Evolutionary conservation across 2,797 vertebrate species (phyloP).

Genomic region (Sebastes iracundus): DNA sequence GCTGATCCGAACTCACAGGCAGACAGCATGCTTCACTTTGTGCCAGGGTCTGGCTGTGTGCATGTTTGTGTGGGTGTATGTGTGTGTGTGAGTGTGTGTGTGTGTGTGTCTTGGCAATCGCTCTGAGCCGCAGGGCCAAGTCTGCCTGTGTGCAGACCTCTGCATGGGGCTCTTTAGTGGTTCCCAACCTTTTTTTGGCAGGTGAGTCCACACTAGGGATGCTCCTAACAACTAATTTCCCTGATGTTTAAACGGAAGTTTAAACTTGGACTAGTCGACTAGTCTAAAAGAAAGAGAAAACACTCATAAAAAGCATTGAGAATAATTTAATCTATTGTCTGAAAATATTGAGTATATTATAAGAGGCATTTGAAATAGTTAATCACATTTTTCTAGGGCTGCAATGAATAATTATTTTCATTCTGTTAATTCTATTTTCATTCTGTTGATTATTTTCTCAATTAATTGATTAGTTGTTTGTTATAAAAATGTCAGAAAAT

Average conservation of each 20-base stretch:
- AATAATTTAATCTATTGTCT: neutral
- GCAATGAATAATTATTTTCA: no score
- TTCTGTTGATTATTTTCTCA: no score
- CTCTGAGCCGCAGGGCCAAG: slow-evolving; percentile 9
- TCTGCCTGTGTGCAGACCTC: slow-evolving; percentile 32
- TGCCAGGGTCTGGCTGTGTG: slow-evolving; percentile 20
- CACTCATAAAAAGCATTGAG: neutral
- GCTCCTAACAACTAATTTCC: neutral
- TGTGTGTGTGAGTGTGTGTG: neutral
- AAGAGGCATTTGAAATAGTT: neutral
- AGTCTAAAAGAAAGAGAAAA: neutral
- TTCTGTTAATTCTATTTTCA: no score
- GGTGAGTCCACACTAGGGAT: neutral
- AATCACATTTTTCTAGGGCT: no score
- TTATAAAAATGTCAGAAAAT: no score
- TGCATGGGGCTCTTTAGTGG: slow-evolving; percentile 24
- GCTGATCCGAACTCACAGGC: slow-evolving; percentile 21
- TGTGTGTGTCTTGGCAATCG: slow-evolving; percentile 7
- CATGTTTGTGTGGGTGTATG: neutral
- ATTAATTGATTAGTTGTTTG: no score
- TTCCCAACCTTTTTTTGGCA: slow-evolving; percentile 35
- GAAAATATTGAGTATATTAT: neutral
- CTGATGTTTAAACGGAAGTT: neutral
- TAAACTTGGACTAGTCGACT: neutral
- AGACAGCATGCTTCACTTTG: slow-evolving; percentile 16